A percentile compares a stretch with the other conserved stretches of the same genome.
Conservation (phyloP, 2,797 vertebrate species). For the Amblyraja radiata region DNA sequence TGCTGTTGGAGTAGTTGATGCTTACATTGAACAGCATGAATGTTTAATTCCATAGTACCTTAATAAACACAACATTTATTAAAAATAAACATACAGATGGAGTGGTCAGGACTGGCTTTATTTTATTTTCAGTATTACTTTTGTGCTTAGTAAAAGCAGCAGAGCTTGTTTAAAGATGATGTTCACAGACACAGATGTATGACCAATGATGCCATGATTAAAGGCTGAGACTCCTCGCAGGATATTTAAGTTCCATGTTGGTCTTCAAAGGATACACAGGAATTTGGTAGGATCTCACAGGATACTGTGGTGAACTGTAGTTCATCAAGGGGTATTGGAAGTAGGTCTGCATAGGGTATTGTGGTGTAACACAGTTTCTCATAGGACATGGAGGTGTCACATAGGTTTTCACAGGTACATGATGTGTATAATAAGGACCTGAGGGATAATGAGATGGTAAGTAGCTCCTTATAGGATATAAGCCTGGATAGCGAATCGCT, state of each 20-base stretch:
- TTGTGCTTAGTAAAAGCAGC: neutral
- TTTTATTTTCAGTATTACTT: slow-evolving; percentile 21
- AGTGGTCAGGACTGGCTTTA: slow-evolving; percentile 26
- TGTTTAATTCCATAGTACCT: neutral
- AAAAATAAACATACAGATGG: slow-evolving; percentile 11
- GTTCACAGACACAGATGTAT: neutral
- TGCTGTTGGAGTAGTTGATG: neutral
- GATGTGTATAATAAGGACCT: neutral
- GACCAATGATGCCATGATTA: neutral
- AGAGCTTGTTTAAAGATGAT: neutral
- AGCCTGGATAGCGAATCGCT: neutral
- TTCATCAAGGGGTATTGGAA: neutral
- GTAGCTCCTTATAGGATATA: neutral
- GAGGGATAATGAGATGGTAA: neutral
- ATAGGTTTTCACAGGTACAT: neutral
- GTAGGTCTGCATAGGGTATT: neutral
- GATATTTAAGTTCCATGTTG: neutral
- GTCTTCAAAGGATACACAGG: neutral
- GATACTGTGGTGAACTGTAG: neutral
- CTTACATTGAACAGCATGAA: neutral
- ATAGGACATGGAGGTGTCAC: neutral
- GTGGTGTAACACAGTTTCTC: slow-evolving; percentile 6
- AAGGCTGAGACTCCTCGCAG: neutral
- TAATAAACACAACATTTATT: neutral
- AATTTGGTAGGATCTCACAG: neutral